Conservation (phyloP, 2,113 vertebrate species). For the Chloebia gouldiae region DNA sequence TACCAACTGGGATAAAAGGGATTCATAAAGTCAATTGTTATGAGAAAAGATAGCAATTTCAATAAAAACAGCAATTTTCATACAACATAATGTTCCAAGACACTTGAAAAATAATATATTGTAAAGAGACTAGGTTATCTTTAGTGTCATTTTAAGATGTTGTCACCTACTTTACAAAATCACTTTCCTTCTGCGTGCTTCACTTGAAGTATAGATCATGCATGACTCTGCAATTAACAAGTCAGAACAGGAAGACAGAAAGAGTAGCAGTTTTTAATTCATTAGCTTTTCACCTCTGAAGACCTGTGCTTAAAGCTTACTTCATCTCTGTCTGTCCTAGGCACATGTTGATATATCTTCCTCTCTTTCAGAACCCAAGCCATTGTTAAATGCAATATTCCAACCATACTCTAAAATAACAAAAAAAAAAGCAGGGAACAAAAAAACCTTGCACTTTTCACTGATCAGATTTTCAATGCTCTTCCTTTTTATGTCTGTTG, state of each 20-base stretch:
- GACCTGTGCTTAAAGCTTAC: conserved; percentile 17
- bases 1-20: background rate
- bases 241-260: background rate
- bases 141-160: conserved; percentile 6
- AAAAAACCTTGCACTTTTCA: background rate
- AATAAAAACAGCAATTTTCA: too few species aligned
- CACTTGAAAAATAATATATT: conserved; percentile 26
- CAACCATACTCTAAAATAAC: background rate
- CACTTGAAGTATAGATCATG: background rate
- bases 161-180: conserved; percentile 5
- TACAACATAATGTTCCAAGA: background rate
- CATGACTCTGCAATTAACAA: conserved; percentile 29
- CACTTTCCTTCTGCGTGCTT: background rate
- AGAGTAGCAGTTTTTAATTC: conserved; percentile 18
- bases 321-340: conserved; percentile 6
- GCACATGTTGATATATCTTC: background rate
- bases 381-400: background rate
- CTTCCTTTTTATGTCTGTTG: background rate
- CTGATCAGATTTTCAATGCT: background rate
- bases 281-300: conserved; percentile 18
- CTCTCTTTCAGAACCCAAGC: background rate
- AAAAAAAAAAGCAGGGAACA: background rate
- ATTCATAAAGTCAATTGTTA: background rate
- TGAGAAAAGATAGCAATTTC: background rate
- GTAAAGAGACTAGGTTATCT: background rate